These are phyloP conservation scores for Alitta virens DNA, from an alignment of 2,888 invertebrate species.

Conservation along the genomic window DNA sequence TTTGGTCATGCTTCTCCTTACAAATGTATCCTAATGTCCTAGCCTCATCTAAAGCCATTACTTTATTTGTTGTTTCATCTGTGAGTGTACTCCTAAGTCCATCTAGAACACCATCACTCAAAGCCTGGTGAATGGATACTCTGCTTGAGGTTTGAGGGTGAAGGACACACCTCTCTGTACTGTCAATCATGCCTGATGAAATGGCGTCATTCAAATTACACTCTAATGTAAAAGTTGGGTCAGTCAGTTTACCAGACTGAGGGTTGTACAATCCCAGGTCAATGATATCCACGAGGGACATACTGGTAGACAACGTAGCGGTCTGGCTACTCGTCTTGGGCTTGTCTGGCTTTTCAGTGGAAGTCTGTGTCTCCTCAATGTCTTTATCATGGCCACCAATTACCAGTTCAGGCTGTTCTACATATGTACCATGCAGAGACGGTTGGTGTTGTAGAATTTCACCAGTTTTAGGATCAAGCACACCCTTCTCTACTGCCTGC, in stretches of 20 bases:
- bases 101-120: slow-evolving; percentile 9
- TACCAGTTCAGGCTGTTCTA: no score
- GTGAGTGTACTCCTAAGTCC: not conserved
- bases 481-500: slow-evolving; percentile 77
- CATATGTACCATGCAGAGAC: no score
- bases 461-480: slow-evolving; percentile 72
- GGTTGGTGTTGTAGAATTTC: not conserved
- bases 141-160: not conserved
- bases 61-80: not conserved
- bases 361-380: no score
- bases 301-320: slow-evolving; percentile 51
- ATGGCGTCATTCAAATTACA: slow-evolving; percentile 13
- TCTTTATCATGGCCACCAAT: no score
- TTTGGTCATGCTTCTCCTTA: no score
- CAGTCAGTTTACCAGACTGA: slow-evolving; percentile 38
- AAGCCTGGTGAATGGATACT: slow-evolving; percentile 2
- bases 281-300: slow-evolving; percentile 46
- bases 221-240: slow-evolving; percentile 19
- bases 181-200: slow-evolving; percentile 73
- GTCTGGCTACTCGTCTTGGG: no score
- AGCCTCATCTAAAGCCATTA: not conserved
- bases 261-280: slow-evolving; percentile 46
- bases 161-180: not conserved
- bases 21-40: not conserved
- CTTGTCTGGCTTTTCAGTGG: no score